These are phyloP conservation scores for Acrobeloides nanus DNA, from an alignment of 2,888 invertebrate genomes.

Conservation along the genomic window DNA sequence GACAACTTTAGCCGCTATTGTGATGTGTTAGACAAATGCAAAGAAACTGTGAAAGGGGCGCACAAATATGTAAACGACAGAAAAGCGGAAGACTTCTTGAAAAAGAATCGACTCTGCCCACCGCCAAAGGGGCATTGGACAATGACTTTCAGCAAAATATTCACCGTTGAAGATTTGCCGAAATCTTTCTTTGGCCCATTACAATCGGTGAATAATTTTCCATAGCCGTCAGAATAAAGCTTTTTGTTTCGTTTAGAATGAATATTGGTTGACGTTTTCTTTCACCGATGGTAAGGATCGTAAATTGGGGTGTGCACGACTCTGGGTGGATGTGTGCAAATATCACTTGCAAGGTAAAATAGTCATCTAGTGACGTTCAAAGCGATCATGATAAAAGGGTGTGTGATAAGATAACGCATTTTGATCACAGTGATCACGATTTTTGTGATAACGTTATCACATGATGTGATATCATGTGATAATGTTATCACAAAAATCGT, in stretches of 20 bases:
- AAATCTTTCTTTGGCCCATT: conserved; percentile 53
- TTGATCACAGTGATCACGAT: too few species aligned
- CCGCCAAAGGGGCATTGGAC: conserved; percentile 52
- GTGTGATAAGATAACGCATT: too few species aligned
- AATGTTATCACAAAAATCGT: too few species aligned
- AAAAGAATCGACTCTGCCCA: conserved; percentile 29
- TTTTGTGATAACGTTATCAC: too few species aligned
- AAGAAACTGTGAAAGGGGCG: conserved; percentile 51
- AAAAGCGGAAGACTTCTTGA: conserved; percentile 44
- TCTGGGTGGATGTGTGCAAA: conserved; percentile 53
- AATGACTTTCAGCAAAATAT: conserved; percentile 53
- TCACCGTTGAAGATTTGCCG: conserved; percentile 52
- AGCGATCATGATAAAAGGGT: too few species aligned
- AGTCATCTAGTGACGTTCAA: too few species aligned
- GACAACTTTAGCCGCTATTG: conserved; percentile 47
- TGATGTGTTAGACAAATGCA: conserved; percentile 53
- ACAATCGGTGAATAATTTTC: conserved; percentile 40
- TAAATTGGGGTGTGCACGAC: conserved; percentile 48
- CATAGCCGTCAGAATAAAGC: not conserved
- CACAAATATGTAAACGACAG: conserved; percentile 50
- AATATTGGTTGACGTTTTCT: conserved; percentile 54
- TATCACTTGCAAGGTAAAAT: conserved; percentile 49
- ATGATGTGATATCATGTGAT: too few species aligned
- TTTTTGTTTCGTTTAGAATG: conserved; percentile 36
- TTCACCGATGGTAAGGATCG: conserved; percentile 52